Percentiles rank a stretch among this genome's conserved stretches.
Conservation (phyloP, 2,113 vertebrate genomes). For the Rattus rattus region DNA sequence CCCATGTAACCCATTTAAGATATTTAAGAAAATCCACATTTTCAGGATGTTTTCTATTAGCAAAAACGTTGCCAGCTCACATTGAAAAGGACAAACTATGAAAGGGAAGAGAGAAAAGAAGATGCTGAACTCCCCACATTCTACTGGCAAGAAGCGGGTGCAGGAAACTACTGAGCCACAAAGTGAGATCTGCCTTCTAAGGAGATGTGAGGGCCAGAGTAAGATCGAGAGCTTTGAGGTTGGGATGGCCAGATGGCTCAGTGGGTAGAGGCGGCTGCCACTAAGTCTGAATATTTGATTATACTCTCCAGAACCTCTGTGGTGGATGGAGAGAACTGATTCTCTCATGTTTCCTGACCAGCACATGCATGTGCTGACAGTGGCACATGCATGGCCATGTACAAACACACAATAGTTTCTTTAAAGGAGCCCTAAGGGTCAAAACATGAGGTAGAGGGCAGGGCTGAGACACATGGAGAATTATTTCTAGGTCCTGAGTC, state of each 20-base stretch:
- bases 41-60: constrained; percentile 20
- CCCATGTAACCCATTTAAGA: constrained; percentile 13
- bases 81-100: neutral
- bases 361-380: neutral
- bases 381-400: neutral
- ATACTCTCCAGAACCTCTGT: neutral
- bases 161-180: constrained; percentile 26
- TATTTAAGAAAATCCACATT: neutral
- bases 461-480: neutral
- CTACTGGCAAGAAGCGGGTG: neutral
- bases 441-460: neutral
- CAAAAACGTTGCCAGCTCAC: constrained; percentile 34
- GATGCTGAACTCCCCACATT: neutral
- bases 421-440: neutral
- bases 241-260: neutral
- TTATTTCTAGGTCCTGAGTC: neutral
- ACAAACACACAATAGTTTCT: neutral
- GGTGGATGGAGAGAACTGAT: neutral
- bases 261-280: neutral
- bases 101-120: constrained; percentile 31
- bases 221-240: neutral
- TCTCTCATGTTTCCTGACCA: neutral
- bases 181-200: neutral
- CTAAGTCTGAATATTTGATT: neutral
- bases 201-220: neutral